A percentile compares a stretch with the other conserved stretches of the same genome.
These are phyloP conservation scores for western clawed frog (Xenopus tropicalis) DNA, from an alignment of 2,113 vertebrate species.

Conservation along the genomic window DNA sequence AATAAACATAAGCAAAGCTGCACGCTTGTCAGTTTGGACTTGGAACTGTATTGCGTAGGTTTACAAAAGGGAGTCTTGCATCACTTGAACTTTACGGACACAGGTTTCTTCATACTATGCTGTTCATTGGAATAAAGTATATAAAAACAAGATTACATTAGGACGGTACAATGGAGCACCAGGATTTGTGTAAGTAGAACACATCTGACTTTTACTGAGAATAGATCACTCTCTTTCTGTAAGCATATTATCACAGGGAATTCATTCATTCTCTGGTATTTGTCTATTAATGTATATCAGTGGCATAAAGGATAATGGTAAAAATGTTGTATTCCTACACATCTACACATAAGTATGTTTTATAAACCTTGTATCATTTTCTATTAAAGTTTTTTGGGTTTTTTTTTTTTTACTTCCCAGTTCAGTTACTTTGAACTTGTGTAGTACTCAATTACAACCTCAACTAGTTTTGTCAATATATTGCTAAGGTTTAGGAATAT, in stretches of 20 bases:
- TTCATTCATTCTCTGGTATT: not conserved
- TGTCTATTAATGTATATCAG: not conserved
- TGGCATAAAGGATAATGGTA: no score
- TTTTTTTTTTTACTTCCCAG: no score
- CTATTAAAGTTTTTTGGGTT: no score
- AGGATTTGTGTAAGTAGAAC: conserved; percentile 72
- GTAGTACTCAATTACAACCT: no score
- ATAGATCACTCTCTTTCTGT: not conserved
- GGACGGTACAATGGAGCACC: conserved; percentile 66
- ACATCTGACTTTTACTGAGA: conserved; percentile 13
- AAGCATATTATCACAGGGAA: not conserved
- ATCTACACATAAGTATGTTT: not conserved
- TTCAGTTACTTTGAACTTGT: no score
- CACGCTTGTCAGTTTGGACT: conserved; percentile 55
- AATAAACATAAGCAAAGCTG: conserved; percentile 87
- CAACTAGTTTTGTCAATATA: no score
- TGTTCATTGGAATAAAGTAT: conserved; percentile 33
- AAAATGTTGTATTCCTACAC: not conserved
- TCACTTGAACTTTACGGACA: conserved; percentile 61
- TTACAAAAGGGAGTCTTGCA: conserved; percentile 56
- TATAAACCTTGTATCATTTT: no score
- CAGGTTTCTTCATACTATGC: conserved; percentile 50
- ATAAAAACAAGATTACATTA: conserved; percentile 55
- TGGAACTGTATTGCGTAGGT: conserved; percentile 57
- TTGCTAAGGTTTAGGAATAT: no score